phyloP scores from a whole-genome alignment of 2,797 vertebrate genomes.

The Myotis vivesi region DNA sequence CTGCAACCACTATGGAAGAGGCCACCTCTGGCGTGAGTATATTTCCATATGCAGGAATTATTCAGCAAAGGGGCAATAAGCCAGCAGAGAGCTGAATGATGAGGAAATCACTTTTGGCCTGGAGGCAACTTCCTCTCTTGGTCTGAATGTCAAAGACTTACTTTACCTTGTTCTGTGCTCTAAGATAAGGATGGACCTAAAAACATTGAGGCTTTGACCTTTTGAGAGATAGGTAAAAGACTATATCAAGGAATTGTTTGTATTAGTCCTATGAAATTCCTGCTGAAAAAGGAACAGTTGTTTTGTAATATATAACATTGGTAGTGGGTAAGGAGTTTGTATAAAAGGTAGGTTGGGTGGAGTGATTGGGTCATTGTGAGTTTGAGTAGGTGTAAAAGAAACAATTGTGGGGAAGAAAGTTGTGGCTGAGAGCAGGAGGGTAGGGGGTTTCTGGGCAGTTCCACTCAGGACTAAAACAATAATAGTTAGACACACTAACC shows the following conservation, averaged over 20 bases:
- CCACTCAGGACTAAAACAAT: constrained; percentile 69
- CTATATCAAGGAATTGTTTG: constrained; percentile 27
- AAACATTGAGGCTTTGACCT: constrained; percentile 25
- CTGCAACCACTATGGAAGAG: constrained; percentile 88
- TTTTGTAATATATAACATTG: constrained; percentile 49
- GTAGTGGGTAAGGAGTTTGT: constrained; percentile 49
- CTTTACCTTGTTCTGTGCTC: constrained; percentile 20
- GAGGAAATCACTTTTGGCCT: constrained; percentile 64
- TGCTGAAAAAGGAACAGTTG: constrained; percentile 12
- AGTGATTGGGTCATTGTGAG: constrained; percentile 45
- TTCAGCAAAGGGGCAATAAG: not conserved
- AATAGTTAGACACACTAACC: constrained; percentile 70
- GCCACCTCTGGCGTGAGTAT: constrained; percentile 83
- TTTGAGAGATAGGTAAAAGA: constrained; percentile 57
- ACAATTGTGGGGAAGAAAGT: not conserved
- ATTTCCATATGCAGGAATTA: constrained; percentile 29
- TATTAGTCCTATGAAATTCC: constrained; percentile 46
- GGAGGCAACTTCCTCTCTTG: constrained; percentile 51
- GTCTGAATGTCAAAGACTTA: constrained; percentile 39
- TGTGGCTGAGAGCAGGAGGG: constrained; percentile 20
- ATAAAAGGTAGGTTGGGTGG: constrained; percentile 26
- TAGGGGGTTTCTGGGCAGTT: constrained; percentile 62
- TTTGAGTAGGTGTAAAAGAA: constrained; percentile 51
- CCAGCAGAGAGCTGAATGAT: constrained; percentile 58
- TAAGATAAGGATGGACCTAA: constrained; percentile 46